Evolutionary conservation across 2,888 invertebrate species (phyloP).

Genomic region (Drosophila sordidapex): DNA sequence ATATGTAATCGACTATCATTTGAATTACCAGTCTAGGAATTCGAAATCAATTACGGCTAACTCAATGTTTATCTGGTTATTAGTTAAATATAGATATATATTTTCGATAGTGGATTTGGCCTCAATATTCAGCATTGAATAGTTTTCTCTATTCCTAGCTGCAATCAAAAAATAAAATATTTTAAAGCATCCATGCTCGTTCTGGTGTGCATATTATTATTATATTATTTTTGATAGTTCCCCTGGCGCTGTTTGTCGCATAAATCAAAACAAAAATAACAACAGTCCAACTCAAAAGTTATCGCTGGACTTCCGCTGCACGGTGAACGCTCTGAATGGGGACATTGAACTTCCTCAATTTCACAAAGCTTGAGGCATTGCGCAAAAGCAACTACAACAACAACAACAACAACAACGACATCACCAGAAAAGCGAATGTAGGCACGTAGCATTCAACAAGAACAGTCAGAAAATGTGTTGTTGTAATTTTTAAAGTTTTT

Average conservation of each 20-base stretch:
- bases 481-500: constrained; percentile 44
- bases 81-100: background rate
- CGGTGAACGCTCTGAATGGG: constrained; percentile 52
- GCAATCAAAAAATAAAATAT: background rate
- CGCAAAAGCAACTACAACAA: constrained; percentile 16
- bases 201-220: background rate
- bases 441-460: constrained; percentile 64
- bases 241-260: constrained; percentile 11
- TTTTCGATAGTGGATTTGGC: background rate
- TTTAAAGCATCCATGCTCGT: constrained; percentile 1
- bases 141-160: background rate
- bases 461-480: constrained; percentile 56
- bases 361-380: constrained; percentile 37
- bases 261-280: constrained; percentile 41
- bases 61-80: background rate
- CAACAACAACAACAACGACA: constrained; percentile 9
- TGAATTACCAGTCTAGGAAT: background rate
- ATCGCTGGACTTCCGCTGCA: constrained; percentile 69
- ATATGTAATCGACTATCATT: background rate
- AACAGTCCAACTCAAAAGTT: constrained; percentile 46
- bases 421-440: constrained; percentile 18
- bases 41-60: background rate
- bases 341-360: constrained; percentile 71
- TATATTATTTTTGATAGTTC: constrained; percentile 4
- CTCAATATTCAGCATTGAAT: background rate